Percentiles rank a stretch among this genome's conserved stretches.
phyloP scores from a whole-genome alignment of 2,797 vertebrate genomes.

The Spheniscus humboldti region DNA sequence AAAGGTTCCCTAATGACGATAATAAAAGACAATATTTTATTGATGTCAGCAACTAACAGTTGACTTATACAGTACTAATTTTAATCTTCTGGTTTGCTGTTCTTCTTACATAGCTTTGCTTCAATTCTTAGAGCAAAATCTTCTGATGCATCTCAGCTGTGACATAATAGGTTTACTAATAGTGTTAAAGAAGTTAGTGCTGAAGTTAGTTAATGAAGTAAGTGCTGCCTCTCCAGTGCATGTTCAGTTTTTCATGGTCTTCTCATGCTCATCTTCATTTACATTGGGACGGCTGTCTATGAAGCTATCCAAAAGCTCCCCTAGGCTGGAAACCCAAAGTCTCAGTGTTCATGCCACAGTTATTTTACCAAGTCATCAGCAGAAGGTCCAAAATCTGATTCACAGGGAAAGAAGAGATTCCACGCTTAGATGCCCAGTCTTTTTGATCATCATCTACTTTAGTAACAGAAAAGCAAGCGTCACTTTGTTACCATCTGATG shows the following conservation, averaged over 20 bases:
- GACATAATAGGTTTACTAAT: not conserved
- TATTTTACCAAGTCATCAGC: not conserved
- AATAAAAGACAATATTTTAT: slow-evolving; percentile 58
- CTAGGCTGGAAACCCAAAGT: not conserved
- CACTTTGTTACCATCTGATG: not conserved
- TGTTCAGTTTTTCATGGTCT: not conserved
- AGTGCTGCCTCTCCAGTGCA: not conserved
- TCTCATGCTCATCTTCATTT: not conserved
- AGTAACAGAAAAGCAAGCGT: not conserved
- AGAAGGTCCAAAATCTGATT: not conserved
- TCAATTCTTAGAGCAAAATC: not conserved
- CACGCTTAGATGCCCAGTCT: not conserved
- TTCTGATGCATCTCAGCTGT: not conserved
- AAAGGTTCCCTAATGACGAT: slow-evolving; percentile 52
- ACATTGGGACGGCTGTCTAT: not conserved
- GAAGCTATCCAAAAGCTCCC: not conserved
- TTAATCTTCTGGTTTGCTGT: not conserved
- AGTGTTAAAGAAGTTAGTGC: not conserved
- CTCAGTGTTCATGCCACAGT: not conserved
- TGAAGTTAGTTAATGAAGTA: not conserved
- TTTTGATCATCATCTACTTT: not conserved
- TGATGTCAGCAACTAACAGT: slow-evolving; percentile 35
- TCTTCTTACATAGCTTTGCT: not conserved
- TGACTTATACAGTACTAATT: slow-evolving; percentile 12
- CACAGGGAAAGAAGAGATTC: not conserved